Evolutionary conservation across 37 sponge, comb jelly and placozoan species (phyloP).

Genomic region (Crambe crambe): DNA sequence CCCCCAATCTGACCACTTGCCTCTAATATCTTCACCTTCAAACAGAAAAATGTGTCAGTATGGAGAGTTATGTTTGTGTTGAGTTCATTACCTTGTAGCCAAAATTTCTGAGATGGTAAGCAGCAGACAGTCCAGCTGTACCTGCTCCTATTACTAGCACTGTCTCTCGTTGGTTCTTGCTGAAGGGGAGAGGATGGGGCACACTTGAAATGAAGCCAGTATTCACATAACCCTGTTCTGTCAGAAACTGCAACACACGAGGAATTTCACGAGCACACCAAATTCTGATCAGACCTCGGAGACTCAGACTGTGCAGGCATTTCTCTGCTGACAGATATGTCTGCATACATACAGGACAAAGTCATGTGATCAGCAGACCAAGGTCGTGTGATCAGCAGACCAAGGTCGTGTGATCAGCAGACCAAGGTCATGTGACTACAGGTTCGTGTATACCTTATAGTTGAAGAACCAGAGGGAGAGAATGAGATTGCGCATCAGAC

Average conservation of each 20-base stretch:
- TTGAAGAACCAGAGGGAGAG: slow-evolving; percentile 84
- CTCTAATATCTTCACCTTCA: slow-evolving; percentile 78
- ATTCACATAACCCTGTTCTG: slow-evolving; percentile 77
- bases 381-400: not conserved
- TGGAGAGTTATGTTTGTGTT: not conserved
- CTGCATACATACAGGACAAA: slow-evolving; percentile 16
- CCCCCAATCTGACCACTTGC: slow-evolving; percentile 74
- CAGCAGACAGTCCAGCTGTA: slow-evolving; percentile 77
- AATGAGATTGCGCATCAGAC: slow-evolving; percentile 80
- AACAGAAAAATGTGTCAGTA: not conserved
- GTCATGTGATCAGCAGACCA: not conserved
- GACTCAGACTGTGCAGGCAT: slow-evolving; percentile 37
- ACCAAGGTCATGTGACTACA: not conserved
- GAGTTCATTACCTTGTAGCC: slow-evolving; percentile 57
- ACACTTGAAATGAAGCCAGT: slow-evolving; percentile 49
- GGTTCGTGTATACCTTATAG: slow-evolving; percentile 48
- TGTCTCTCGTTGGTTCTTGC: not conserved
- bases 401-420: not conserved
- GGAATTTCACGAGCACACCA: slow-evolving; percentile 62
- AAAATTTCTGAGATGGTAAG: slow-evolving; percentile 75
- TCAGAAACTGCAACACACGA: slow-evolving; percentile 68
- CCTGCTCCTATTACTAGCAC: slow-evolving; percentile 80
- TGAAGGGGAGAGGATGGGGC: slow-evolving; percentile 53
- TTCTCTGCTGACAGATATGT: slow-evolving; percentile 50
- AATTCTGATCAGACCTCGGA: slow-evolving; percentile 58